A percentile compares a stretch with the other conserved stretches of the same genome.
Conservation (phyloP, 2,113 vertebrate genomes). For the Equus przewalskii region DNA sequence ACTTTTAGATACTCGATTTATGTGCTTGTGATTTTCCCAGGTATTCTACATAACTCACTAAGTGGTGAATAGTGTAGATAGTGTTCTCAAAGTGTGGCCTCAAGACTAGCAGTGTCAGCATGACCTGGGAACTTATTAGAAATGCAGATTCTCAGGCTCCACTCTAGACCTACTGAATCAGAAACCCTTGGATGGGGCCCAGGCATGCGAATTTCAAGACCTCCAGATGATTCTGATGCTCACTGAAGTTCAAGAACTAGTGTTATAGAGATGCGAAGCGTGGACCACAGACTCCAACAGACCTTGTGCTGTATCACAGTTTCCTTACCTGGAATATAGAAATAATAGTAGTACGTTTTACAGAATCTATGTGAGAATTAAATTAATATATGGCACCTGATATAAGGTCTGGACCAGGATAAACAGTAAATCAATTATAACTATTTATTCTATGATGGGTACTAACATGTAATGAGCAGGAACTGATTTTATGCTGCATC, state of each 20-base stretch:
- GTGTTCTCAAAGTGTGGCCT: background rate
- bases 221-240: background rate
- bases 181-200: background rate
- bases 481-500: fast-evolving
- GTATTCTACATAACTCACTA: background rate
- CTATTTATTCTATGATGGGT: background rate
- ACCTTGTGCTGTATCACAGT: too few species aligned
- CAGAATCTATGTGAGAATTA: background rate
- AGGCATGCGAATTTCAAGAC: background rate
- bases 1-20: background rate
- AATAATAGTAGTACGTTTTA: background rate
- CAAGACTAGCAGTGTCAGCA: background rate
- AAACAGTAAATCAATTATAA: background rate
- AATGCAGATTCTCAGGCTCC: background rate
- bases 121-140: background rate
- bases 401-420: too few species aligned
- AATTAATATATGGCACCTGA: fast-evolving
- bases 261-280: too few species aligned
- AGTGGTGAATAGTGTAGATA: fast-evolving
- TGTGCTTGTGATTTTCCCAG: background rate
- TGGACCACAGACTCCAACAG: background rate
- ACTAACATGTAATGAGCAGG: fast-evolving
- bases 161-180: background rate
- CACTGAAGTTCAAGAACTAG: background rate
- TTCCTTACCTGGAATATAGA: background rate